phyloP scores from a whole-genome alignment of 2,113 vertebrate genomes.

The Isichthys henryi region DNA sequence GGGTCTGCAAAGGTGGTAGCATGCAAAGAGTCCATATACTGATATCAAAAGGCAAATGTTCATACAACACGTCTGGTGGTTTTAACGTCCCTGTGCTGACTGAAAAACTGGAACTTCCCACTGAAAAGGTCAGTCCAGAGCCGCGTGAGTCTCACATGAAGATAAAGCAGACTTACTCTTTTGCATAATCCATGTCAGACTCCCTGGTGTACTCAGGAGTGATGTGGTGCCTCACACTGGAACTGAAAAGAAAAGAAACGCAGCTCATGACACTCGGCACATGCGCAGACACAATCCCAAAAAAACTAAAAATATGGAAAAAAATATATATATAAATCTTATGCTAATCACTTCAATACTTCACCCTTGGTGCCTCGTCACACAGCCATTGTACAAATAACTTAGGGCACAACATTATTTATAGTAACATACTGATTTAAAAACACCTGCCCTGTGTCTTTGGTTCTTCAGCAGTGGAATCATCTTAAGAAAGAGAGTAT shows the following conservation, averaged over 20 bases:
- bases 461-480: background rate
- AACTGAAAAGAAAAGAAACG: background rate
- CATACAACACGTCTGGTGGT: background rate
- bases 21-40: background rate
- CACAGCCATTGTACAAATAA: background rate
- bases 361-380: background rate
- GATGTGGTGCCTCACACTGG: background rate
- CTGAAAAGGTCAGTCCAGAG: background rate
- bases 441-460: background rate
- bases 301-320: background rate
- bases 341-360: background rate
- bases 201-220: background rate
- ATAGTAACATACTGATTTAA: background rate
- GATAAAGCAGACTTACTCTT: background rate
- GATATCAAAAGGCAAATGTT: background rate
- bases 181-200: background rate
- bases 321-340: background rate
- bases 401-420: background rate
- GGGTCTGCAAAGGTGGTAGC: slow-evolving; percentile 30
- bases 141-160: background rate
- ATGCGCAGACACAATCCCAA: background rate
- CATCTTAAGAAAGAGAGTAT: background rate
- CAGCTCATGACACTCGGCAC: background rate
- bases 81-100: background rate
- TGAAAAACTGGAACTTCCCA: background rate